Percentiles rank a stretch among this genome's conserved stretches.
Conservation (phyloP, 1,140 invertebrate genomes). For the Microplitis mediator region DNA sequence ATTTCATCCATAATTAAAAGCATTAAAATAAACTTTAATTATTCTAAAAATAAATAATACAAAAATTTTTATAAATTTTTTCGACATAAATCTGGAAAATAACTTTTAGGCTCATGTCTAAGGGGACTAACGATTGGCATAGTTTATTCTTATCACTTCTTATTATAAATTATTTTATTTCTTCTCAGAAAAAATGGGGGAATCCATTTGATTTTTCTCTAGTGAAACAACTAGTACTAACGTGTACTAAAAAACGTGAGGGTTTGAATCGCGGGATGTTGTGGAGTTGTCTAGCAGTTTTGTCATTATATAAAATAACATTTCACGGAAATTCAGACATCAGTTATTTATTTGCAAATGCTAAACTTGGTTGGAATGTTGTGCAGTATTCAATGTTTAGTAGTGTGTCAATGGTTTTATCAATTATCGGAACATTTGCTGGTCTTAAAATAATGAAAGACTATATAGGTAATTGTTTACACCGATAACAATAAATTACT, state of each 20-base stretch:
- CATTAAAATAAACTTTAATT: too few species aligned
- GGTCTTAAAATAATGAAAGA: conserved; percentile 27
- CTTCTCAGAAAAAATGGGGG: conserved; percentile 51
- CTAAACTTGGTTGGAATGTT: conserved; percentile 72
- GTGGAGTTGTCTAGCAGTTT: conserved; percentile 65
- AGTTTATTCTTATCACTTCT: not conserved
- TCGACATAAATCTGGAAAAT: too few species aligned
- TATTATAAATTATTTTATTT: not conserved
- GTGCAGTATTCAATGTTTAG: conserved; percentile 59
- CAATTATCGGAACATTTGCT: conserved; percentile 31
- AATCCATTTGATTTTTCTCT: conserved; percentile 65
- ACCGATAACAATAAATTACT: too few species aligned
- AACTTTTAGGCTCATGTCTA: too few species aligned
- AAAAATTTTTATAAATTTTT: too few species aligned
- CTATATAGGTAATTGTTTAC: not conserved
- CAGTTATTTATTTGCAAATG: conserved; percentile 68
- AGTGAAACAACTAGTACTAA: conserved; percentile 66
- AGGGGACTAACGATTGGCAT: too few species aligned
- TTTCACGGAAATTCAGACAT: conserved; percentile 64
- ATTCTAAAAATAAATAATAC: too few species aligned
- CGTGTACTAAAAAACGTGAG: conserved; percentile 66
- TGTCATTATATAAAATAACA: conserved; percentile 65
- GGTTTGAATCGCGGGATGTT: conserved; percentile 67
- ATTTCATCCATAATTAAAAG: too few species aligned
- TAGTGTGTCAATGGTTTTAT: conserved; percentile 28